phyloP scores from a whole-genome alignment of 2,888 invertebrate species.

The Hirtodrosophila alboralis region DNA sequence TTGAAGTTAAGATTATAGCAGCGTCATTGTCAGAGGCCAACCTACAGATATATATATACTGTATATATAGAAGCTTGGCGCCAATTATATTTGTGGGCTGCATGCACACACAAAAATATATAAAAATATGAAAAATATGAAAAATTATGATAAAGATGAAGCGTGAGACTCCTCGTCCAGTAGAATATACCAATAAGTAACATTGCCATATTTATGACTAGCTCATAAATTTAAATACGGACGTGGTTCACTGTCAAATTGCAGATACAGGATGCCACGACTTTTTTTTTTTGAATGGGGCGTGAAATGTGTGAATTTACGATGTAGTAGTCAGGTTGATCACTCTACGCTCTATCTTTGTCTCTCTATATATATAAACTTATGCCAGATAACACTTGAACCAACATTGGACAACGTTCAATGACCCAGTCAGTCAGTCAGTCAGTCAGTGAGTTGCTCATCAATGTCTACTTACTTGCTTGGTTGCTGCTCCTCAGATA shows the following conservation, averaged over 20 bases:
- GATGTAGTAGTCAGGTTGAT: conserved; percentile 58
- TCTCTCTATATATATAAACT: conserved; percentile 6
- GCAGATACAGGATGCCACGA: conserved; percentile 61
- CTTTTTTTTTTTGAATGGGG: conserved; percentile 52
- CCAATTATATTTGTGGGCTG: conserved; percentile 57
- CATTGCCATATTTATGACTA: conserved; percentile 58
- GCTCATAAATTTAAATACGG: conserved; percentile 66
- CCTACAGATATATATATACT: conserved; percentile 27
- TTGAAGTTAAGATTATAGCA: conserved; percentile 30
- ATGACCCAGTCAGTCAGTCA: conserved; percentile 55
- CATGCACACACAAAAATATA: conserved; percentile 24
- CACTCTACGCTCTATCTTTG: conserved; percentile 4
- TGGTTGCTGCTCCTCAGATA: conserved; percentile 38
- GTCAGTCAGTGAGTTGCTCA: conserved; percentile 22
- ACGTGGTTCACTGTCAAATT: conserved; percentile 69
- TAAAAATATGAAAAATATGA: conserved; percentile 30
- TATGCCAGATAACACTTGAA: conserved; percentile 42
- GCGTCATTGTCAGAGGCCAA: conserved; percentile 24
- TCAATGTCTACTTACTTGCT: conserved; percentile 42
- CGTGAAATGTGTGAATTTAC: conserved; percentile 73
- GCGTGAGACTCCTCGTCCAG: background rate
- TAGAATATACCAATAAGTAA: conserved; percentile 14
- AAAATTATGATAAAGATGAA: conserved; percentile 51
- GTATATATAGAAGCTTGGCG: conserved; percentile 49
- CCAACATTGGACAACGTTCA: conserved; percentile 61